Conservation (phyloP, 1,140 invertebrate genomes). For the Trachymyrmex cornetzi region DNA sequence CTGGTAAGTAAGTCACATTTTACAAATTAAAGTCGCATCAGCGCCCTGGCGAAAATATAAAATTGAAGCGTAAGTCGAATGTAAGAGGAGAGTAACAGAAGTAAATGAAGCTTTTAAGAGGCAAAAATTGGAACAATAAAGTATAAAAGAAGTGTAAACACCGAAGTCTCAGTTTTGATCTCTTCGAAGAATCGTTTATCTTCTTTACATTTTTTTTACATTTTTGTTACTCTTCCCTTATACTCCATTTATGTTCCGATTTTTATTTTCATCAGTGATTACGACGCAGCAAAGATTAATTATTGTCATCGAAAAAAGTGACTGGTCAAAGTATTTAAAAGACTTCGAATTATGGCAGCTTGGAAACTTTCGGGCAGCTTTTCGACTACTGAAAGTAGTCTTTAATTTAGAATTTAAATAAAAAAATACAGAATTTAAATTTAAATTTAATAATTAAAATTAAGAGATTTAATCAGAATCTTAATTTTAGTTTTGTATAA, state of each 20-base stretch:
- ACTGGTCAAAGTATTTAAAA: not conserved
- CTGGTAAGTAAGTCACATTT: constrained; percentile 76
- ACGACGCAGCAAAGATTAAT: not conserved
- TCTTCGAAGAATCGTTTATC: too few species aligned
- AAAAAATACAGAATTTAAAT: not conserved
- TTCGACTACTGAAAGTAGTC: not conserved
- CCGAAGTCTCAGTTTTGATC: too few species aligned
- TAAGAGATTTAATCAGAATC: not conserved
- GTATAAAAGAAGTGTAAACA: too few species aligned
- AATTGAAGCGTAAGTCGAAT: too few species aligned
- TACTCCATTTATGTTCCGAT: too few species aligned
- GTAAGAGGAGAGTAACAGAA: too few species aligned
- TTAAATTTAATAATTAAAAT: not conserved
- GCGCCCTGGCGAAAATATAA: not conserved
- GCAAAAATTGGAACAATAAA: too few species aligned
- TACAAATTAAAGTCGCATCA: not conserved
- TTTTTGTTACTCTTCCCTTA: too few species aligned
- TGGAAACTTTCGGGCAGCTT: not conserved
- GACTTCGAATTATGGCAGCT: not conserved
- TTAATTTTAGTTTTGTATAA: too few species aligned
- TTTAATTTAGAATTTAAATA: constrained; percentile 17
- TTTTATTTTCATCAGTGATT: too few species aligned
- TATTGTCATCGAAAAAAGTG: not conserved
- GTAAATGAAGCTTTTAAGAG: too few species aligned
- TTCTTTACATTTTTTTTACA: too few species aligned